These are phyloP conservation scores for Caenorhabditis angaria DNA, from an alignment of 2,888 invertebrate species.

Conservation along the genomic window DNA sequence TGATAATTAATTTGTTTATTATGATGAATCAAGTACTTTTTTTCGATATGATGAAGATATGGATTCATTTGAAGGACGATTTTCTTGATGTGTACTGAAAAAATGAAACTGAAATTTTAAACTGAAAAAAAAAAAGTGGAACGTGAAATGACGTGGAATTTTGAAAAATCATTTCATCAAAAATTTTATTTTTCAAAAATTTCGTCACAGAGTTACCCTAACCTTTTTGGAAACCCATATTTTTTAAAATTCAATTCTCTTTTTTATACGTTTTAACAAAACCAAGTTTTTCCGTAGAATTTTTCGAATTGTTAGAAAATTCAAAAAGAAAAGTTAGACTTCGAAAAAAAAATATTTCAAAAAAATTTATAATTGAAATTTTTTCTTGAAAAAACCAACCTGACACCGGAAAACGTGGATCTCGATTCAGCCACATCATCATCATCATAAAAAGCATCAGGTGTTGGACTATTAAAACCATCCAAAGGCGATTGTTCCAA, in stretches of 20 bases:
- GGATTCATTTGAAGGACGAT: slow-evolving; percentile 28
- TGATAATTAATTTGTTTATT: slow-evolving; percentile 8
- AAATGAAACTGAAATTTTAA: not conserved
- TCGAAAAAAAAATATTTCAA: not conserved
- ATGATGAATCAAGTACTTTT: slow-evolving; percentile 37
- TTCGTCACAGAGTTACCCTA: too few species aligned
- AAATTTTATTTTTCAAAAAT: too few species aligned
- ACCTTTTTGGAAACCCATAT: too few species aligned
- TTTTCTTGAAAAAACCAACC: slow-evolving; percentile 12
- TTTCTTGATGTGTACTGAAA: slow-evolving; percentile 38
- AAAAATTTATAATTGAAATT: too few species aligned
- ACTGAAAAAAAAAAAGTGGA: slow-evolving; percentile 3
- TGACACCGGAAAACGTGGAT: slow-evolving; percentile 47
- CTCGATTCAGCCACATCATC: slow-evolving; percentile 33
- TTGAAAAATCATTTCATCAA: too few species aligned
- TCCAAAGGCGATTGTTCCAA: slow-evolving; percentile 59
- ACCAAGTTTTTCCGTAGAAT: too few species aligned
- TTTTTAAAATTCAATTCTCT: too few species aligned
- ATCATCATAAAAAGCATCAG: slow-evolving; percentile 38
- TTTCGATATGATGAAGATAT: slow-evolving; percentile 37
- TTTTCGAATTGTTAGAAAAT: too few species aligned
- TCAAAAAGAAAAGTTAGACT: not conserved
- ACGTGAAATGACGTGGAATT: too few species aligned
- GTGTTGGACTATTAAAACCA: slow-evolving; percentile 49
- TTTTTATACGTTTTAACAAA: too few species aligned